Evolutionary conservation across 1,140 invertebrate species (phyloP).

Genomic region (Lutraria rhynchaena): DNA sequence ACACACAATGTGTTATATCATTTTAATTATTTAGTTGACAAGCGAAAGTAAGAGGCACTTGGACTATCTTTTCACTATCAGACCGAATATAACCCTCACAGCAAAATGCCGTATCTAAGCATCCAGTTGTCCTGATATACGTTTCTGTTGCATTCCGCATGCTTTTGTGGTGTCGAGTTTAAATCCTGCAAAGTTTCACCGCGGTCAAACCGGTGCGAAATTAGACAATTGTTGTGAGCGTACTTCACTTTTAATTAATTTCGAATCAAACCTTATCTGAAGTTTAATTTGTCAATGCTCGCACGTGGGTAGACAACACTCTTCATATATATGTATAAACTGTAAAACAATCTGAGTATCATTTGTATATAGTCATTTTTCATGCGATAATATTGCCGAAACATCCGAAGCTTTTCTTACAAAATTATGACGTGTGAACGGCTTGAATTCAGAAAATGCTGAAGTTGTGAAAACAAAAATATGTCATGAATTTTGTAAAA

Average conservation of each 20-base stretch:
- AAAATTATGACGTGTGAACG: no score
- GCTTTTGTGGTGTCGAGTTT: constrained; percentile 17
- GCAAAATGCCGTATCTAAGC: no score
- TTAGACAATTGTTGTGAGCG: constrained; percentile 42
- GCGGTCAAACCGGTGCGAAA: constrained; percentile 2
- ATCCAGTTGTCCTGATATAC: no score
- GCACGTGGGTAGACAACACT: not conserved
- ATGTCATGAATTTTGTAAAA: no score
- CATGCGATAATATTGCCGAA: no score
- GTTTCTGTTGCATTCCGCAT: no score
- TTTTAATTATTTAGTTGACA: constrained; percentile 53
- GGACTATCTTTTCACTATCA: constrained; percentile 28
- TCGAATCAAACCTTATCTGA: not conserved
- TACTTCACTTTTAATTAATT: constrained; percentile 22
- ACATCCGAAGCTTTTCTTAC: no score
- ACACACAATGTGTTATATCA: constrained; percentile 38
- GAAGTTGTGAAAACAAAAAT: no score
- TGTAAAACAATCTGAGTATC: no score
- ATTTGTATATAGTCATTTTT: no score
- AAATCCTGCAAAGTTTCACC: constrained; percentile 30
- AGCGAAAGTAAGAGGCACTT: constrained; percentile 9
- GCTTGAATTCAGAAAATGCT: no score
- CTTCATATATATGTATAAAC: no score
- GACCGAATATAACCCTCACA: not conserved
- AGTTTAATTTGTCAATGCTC: not conserved